Evolutionary conservation across 1,140 invertebrate genomes (phyloP), one percentile per base, ranked within the genome.

Genomic region (Hermatobates lingyangjiaoensis): DNA sequence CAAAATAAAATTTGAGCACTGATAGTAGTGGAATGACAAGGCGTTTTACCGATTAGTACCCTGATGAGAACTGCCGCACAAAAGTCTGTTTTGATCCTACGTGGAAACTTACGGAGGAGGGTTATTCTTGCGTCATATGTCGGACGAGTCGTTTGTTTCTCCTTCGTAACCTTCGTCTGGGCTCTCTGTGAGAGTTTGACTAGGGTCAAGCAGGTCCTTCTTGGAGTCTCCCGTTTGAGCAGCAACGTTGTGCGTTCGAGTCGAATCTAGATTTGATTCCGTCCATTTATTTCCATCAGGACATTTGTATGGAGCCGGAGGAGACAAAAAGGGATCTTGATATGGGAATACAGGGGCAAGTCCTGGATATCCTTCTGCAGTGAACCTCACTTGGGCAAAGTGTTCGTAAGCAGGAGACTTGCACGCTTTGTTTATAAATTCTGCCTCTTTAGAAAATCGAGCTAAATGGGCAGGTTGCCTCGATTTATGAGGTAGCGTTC

Each of bases 101-200:
- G n/a, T n/a, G n/a, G n/a, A n/a, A n/a, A n/a, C n/a, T n/a, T n/a
- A n/a, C n/a, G 38, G 28, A 2, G 24, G 27, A 27, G 3, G 26
- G 24, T 50, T 45, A 26, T 10, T 26, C 24, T 20, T 39, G 30
- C 38, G 66, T 63, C 66, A 72, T 34, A 71, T 71, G 49, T 71
- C 70, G 58, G 69, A 67, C 5, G 64, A 57, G 46, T 69, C 67
- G 1, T 54, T 56, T 10, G 64, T 74, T 61, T 87, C 84, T 25
- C 83, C 84, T 40, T 83, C 84, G 62, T 87, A 89, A 1, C 85
- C 85, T 62, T 89, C 85, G 62, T 89, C 85, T 3, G 84, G 83
- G 62, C 83, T 87, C 58, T 88, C 84, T 2, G 80, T 78, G 56
- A 82, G 71, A n/a, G 74, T 72, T 52, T 74, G 79, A 52, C 67